Evolutionary conservation across 2,113 vertebrate genomes (phyloP).

Genomic region (Plecotus auritus): DNA sequence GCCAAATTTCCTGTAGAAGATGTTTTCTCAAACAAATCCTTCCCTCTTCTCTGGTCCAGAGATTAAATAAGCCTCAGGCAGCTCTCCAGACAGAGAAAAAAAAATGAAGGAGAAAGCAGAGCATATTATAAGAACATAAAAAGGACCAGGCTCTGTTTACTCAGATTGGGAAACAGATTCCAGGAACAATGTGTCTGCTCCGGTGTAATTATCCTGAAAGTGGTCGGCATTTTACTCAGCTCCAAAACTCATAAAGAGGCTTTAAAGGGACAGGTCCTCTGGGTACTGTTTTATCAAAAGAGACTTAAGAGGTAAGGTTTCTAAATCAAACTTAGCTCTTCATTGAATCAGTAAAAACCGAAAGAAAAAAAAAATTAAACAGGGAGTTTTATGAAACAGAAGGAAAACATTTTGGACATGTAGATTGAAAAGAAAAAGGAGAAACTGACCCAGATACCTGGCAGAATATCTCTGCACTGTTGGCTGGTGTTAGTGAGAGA

Average conservation of each 20-base stretch:
- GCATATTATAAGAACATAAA: not conserved
- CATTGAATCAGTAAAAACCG: constrained; percentile 53
- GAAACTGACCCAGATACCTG: not conserved
- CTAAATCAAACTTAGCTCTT: constrained; percentile 46
- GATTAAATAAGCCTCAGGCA: constrained; percentile 6
- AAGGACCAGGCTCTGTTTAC: constrained; percentile 9
- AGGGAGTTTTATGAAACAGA: constrained; percentile 5
- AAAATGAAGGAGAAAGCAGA: not conserved
- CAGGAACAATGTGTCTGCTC: constrained; percentile 23
- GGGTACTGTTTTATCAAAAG: constrained; percentile 57
- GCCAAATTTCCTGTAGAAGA: not conserved
- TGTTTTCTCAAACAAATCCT: not conserved
- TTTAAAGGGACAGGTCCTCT: constrained; percentile 2
- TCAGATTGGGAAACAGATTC: constrained; percentile 5
- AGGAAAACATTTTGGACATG: constrained; percentile 7
- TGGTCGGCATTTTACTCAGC: not conserved
- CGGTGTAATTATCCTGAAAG: constrained; percentile 47
- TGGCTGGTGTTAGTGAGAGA: not conserved
- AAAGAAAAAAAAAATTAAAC: not conserved
- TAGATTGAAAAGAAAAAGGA: not conserved
- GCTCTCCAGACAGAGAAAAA: not conserved
- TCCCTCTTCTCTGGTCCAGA: not conserved
- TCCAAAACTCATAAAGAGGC: constrained; percentile 47
- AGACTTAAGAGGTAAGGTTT: constrained; percentile 36
- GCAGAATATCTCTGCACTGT: not conserved